Percentiles rank a stretch among this genome's conserved stretches.
phyloP scores from a whole-genome alignment of 2,797 vertebrate species.

The Gallinago solitaria region DNA sequence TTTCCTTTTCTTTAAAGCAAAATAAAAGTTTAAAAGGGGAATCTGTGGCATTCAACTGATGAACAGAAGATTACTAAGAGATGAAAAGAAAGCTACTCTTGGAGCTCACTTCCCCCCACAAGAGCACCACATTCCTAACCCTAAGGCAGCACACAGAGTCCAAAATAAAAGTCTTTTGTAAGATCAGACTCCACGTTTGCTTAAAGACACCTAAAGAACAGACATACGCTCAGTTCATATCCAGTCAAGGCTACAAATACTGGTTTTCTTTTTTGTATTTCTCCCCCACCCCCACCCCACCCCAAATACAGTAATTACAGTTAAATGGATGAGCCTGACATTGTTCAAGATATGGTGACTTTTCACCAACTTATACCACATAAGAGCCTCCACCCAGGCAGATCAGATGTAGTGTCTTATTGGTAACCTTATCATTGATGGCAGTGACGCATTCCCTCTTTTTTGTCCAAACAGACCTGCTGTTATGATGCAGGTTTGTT shows the following conservation, averaged over 20 bases:
- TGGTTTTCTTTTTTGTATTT: slow-evolving; percentile 75
- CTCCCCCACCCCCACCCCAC: slow-evolving; percentile 36
- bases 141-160: slow-evolving; percentile 85
- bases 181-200: slow-evolving; percentile 83
- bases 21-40: slow-evolving; percentile 83
- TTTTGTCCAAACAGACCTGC: slow-evolving; percentile 77
- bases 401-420: slow-evolving; percentile 83
- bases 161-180: slow-evolving; percentile 80
- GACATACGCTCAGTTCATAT: slow-evolving; percentile 81
- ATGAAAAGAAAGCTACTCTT: slow-evolving; percentile 82
- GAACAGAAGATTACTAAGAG: slow-evolving; percentile 80
- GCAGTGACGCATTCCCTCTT: slow-evolving; percentile 84
- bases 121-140: slow-evolving; percentile 84
- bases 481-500: slow-evolving; percentile 61
- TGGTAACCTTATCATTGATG: slow-evolving; percentile 80
- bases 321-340: slow-evolving; percentile 81
- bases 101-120: slow-evolving; percentile 81
- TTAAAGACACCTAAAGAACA: slow-evolving; percentile 84
- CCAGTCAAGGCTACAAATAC: slow-evolving; percentile 82
- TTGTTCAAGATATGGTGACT: slow-evolving; percentile 74
- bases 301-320: slow-evolving; percentile 86
- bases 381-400: slow-evolving; percentile 73
- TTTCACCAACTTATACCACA: slow-evolving; percentile 67
- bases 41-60: slow-evolving; percentile 81
- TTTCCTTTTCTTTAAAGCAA: slow-evolving; percentile 85